These are phyloP conservation scores for Cinclus mexicanus DNA, from an alignment of 2,113 vertebrate species.

Conservation along the genomic window DNA sequence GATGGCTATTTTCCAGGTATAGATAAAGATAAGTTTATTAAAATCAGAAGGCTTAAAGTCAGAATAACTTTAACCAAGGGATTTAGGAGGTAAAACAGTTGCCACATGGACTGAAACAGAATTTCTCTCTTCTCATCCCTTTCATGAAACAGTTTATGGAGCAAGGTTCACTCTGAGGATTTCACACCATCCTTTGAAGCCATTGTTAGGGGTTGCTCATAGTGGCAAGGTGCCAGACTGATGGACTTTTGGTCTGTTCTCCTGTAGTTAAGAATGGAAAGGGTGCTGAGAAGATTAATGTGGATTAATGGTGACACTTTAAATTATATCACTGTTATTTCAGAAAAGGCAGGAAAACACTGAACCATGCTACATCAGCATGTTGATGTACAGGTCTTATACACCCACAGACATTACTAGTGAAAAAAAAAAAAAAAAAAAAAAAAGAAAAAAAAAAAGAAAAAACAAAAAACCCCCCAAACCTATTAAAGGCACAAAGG, in stretches of 20 bases:
- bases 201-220: background rate
- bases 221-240: constrained; percentile 40
- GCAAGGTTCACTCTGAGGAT: background rate
- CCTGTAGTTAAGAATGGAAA: background rate
- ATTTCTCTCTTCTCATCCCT: background rate
- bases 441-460: too few relatives aligned
- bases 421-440: too few relatives aligned
- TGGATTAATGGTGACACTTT: constrained; percentile 22
- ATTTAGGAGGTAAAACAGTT: background rate
- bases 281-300: background rate
- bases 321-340: constrained; percentile 9
- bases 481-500: too few relatives aligned
- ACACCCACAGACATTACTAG: background rate
- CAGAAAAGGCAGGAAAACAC: constrained; percentile 21
- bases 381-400: background rate
- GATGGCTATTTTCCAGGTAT: background rate
- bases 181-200: constrained; percentile 35
- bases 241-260: constrained; percentile 37
- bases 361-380: background rate
- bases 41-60: background rate
- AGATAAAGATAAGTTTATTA: background rate
- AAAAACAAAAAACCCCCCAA: too few relatives aligned
- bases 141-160: background rate
- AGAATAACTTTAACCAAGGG: background rate
- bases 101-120: background rate